Base-by-base conservation (phyloP, 2,113 vertebrate species). In the Telmatochromis brichardi region DNA sequence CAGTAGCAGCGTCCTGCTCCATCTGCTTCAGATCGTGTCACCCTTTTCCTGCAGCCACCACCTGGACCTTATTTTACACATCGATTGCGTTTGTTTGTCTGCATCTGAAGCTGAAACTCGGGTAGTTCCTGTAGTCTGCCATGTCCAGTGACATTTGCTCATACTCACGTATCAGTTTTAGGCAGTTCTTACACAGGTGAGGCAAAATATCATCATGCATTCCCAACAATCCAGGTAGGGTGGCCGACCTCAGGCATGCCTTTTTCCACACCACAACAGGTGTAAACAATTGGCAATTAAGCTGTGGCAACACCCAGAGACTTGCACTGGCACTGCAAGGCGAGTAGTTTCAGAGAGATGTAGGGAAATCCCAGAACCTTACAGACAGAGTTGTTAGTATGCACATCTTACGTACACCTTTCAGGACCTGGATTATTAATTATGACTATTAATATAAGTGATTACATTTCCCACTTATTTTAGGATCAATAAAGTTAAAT, bases 1-100 rank as follows among this genome's bases (percentile, higher is more conserved):
- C 55, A 58, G 26, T 31, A 31, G 55, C 0, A 0, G 55, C 9
- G 31, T n/a, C 31, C 31, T 63, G 28, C 31, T n/a, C 31, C 6
- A 63, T 33, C 58, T 63, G 58, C 9, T n/a, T 63, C 31, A n/a
- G 9, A 35, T 35, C 2, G 1, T 63, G 31, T 11, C 28, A 63
- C 58, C 58, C 9, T 63, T 63, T 63, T 33, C 15, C 15, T 63
- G 0, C 31, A 3, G 28, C 57, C 15, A 33, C 9, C 28, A 60
- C 28, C 57, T 60, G 57, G 57, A 60, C 9, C 28, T 60, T 19
- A 60, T 33, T 33, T 60, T 17, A 65, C 17, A 37, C 60, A 2
- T 65, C 4, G 6, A 65, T 12, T 65, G 17, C 6, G 1, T 65
- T 65, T 65, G 60, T 37, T 65, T 65, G 17, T n/a, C 60, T 65